Base-by-base conservation (phyloP, 2,797 vertebrate species). In the Lepilemur septentrionalis region DNA sequence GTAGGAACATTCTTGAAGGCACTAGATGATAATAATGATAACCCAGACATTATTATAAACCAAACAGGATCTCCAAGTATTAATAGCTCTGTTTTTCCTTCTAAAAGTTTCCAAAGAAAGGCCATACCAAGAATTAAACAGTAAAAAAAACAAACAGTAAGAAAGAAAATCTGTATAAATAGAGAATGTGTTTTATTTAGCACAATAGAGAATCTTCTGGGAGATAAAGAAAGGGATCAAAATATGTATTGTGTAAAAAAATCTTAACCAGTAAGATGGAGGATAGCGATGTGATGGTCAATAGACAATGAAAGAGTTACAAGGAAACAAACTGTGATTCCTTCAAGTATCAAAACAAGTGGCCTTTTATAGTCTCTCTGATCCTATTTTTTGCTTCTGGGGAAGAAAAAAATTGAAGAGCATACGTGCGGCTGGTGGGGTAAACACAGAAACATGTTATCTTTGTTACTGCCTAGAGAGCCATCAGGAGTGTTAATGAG, bases 291-390 rank as follows among this genome's bases (percentile, higher is more conserved):
- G 11, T 85, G 50, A 3, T 22, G 17, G 48, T 84, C 82, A 75
- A 72, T 63, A 96, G 52, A 90, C 43, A 94, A 81, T 61, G 41
- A 75, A 96, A 96, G 41, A 4, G 7, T 96, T 90, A 76, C 48
- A 75, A 52, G 78, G 84, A 72, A 78, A 10, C 43, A 84, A 89
- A 95, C 61, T 92, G 38, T 93, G 79, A 84, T 89, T 97, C 38
- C 78, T 80, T 94, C n/a, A 97, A 86, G 35, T 92, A 80, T 61
- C 57, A 80, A 89, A 96, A 83, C 43, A 92, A 86, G 67, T 72
- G 18, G 41, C 7, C 25, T 96, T 93, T 93, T 7, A 46, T 61
- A 82, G 76, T 88, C 57, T 96, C 89, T 78, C 78, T 93, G 50
- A 84, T 69, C 48, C 50, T 85, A 79, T 35, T 57, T 92, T 94